phyloP scores from a whole-genome alignment of 2,113 vertebrate genomes.

The Syrmaticus mikado region DNA sequence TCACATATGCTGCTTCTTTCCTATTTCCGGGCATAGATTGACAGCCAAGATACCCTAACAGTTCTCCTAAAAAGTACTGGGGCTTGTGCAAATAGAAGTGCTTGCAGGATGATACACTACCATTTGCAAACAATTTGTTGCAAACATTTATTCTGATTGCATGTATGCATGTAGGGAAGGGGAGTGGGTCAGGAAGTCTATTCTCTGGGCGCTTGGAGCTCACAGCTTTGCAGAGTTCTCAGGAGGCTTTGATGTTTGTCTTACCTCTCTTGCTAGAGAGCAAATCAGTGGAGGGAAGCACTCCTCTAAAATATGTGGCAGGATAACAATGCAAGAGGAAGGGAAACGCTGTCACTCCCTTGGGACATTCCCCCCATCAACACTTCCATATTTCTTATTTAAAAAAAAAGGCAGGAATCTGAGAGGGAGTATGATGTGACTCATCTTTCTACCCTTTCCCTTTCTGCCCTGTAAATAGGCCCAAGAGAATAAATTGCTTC shows the following conservation, averaged over 20 bases:
- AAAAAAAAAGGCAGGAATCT: neutral
- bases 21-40: neutral
- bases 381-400: neutral
- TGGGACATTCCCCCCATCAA: neutral
- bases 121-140: neutral
- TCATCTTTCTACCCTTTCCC: neutral
- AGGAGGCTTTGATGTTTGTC: neutral
- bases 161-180: neutral
- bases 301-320: neutral
- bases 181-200: neutral
- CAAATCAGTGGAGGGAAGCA: neutral
- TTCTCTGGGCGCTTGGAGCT: neutral
- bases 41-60: neutral
- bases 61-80: neutral
- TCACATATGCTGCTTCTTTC: neutral
- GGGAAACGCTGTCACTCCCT: neutral
- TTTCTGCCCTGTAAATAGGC: slow-evolving; percentile 16
- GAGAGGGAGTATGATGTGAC: neutral
- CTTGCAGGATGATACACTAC: neutral
- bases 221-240: neutral
- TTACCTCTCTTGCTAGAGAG: neutral
- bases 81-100: neutral
- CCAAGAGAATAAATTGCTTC: slow-evolving; percentile 43
- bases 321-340: neutral
- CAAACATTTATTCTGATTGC: neutral